phyloP scores from a whole-genome alignment of 2,797 vertebrate genomes.

The Phylloscopus collybita region DNA sequence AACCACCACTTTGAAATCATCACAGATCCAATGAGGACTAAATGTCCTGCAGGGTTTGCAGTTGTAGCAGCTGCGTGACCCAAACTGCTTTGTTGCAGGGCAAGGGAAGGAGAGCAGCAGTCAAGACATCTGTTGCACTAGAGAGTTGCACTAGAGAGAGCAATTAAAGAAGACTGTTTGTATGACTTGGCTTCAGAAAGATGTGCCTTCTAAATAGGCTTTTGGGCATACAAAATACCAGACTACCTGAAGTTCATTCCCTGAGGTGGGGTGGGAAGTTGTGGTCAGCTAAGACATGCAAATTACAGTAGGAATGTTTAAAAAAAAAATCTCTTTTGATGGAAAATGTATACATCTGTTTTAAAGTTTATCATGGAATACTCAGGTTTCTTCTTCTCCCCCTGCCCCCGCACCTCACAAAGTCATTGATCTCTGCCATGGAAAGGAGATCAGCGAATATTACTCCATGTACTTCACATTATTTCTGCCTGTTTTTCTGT shows the following conservation, averaged over 20 bases:
- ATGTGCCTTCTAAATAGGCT: not conserved
- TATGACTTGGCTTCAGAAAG: not conserved
- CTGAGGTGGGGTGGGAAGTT: not conserved
- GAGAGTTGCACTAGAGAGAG: not conserved
- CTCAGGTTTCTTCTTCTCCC: not conserved
- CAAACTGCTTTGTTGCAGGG: not conserved
- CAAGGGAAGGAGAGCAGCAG: not conserved
- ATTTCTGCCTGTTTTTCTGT: not conserved
- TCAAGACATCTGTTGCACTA: not conserved
- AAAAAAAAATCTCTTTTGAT: not conserved
- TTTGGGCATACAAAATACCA: not conserved
- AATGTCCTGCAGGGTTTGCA: not conserved
- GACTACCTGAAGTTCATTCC: not conserved
- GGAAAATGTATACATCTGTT: not conserved
- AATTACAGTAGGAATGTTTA: not conserved
- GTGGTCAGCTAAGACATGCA: not conserved
- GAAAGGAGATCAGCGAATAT: not conserved
- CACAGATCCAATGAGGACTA: not conserved
- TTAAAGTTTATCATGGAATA: not conserved
- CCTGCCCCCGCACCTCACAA: rapidly evolving
- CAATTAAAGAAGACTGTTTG: not conserved
- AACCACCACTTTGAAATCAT: not conserved
- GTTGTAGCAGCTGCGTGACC: not conserved
- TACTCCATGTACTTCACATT: not conserved
- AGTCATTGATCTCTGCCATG: not conserved